Base-by-base conservation (phyloP, 1,140 invertebrate species). In the Drosophila navojoa region DNA sequence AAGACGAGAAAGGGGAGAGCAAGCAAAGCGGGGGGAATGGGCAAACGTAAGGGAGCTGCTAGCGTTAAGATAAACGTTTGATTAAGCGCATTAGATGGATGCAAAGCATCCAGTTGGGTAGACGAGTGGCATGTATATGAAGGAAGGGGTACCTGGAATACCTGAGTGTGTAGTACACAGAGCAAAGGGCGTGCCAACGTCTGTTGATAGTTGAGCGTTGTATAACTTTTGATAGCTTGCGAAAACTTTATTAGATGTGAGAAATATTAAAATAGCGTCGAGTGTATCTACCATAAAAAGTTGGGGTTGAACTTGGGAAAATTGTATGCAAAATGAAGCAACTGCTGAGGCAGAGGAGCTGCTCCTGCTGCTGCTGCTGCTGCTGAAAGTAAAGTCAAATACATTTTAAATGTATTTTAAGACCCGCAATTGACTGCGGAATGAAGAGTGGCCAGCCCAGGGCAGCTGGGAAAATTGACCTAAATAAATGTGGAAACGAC, bases 41-140 rank as follows among this genome's bases (percentile, higher is more conserved):
- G 45, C 15, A 64, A 50, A 44, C 15, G 19, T 29, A 44, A 50
- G 9, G 40, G 52, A 15, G 35, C 55, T 61, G 52, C 25, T 27
- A 45, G 66, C 50, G 32, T 47, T 72, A 87, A 87, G 82, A 86
- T 86, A 86, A 86, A 87, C 82, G 87, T 86, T 86, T 87, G 82
- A 86, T 86, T 87, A 86, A 86, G 82, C 71, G 79, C 77, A 86
- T 82, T 86, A 87, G 72, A 72, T 22, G 60, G 57, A 54, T 52
- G 57, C 15, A 15, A 45, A 76, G 60, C 32, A 35, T n/a, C n/a
- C 42, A 45, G 42, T 45, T 19, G 47, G 40, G 27, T 38, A 55
- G n/a, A 42, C 9, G 5, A 6, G 6, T 15, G n/a, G 42, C 15
- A 19, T 25, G 38, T 27, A 53, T 6, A 5, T 10, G 27, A 22